Evolutionary conservation across 2,113 vertebrate genomes (phyloP), one percentile per base, ranked within the genome.

Genomic region (Phrynosoma blainvillii): DNA sequence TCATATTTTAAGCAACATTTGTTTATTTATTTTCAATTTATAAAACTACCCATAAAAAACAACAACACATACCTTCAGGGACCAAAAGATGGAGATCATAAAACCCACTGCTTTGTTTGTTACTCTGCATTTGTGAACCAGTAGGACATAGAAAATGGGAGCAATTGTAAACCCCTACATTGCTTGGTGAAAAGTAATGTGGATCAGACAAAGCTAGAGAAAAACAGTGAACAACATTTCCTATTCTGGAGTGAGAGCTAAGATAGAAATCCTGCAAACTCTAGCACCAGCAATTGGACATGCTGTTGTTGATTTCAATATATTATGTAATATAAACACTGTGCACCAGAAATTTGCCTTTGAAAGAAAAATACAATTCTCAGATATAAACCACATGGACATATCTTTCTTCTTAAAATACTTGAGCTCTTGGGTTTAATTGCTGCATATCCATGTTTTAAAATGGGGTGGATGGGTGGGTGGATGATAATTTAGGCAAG

Each of bases 1-100:
- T 95, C 93, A 93, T 94, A 80, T 93, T 93, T 96, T 93, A 94
- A 94, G 92, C 89, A 93, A 93, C 79, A 90, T 87, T 91, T 86
- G 54, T 92, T 90, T 87, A 87, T 94, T 88, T 88, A 88, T 95
- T 90, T 95, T 95, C 95, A 94, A 94, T 94, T 93, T 94, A 86
- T 91, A 83, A 90, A 93, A 88, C 86, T 95, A 91, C 89, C 73
- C 73, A 0, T 75, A 2, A 82, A 18, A 21, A 66, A 65, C 5
- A 54, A 18, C 4, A 13, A 65, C 11, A 65, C 62, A 71, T 27
- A 71, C 90, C 1, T 1, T 87, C 9, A 0, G 40, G 87, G 71
- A 62, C 86, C 86, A 0, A 0, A 89, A 88, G 40, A 78, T 56
- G 89, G 92, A 91, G 80, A 91, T 88, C 92, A 93, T 87, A 83